phyloP scores from a whole-genome alignment of 2,888 invertebrate species.

The Leptothorax acervorum region DNA sequence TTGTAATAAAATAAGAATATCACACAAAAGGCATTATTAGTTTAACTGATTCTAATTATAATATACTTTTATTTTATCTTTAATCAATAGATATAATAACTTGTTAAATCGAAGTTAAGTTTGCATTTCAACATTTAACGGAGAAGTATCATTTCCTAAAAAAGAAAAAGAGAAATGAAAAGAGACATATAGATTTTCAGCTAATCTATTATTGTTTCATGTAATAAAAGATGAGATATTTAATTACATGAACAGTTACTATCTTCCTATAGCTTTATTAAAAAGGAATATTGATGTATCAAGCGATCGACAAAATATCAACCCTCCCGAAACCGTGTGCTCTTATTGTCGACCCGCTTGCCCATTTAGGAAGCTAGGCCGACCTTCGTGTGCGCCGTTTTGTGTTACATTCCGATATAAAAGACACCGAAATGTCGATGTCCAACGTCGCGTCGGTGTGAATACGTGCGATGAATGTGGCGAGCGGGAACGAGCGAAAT shows the following conservation, averaged over 20 bases:
- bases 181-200: background rate
- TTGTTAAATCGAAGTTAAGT: background rate
- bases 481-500: constrained; percentile 42
- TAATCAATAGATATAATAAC: background rate
- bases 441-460: constrained; percentile 17
- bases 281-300: constrained; percentile 5
- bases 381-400: constrained; percentile 17
- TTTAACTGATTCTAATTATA: background rate
- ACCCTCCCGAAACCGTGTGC: background rate
- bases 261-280: background rate
- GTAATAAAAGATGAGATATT: background rate
- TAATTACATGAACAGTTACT: background rate
- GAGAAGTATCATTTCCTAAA: background rate
- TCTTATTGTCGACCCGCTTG: background rate
- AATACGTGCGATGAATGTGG: constrained; percentile 39
- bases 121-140: background rate
- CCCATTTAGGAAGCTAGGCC: background rate
- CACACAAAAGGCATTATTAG: background rate
- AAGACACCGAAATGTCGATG: constrained; percentile 43
- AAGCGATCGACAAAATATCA: background rate
- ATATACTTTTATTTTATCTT: background rate
- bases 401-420: background rate
- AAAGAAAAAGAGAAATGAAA: no score
- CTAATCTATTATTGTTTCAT: background rate
- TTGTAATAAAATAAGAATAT: background rate